Percentiles rank a stretch among this genome's conserved stretches.
Evolutionary conservation across 1,140 invertebrate species (phyloP).

Genomic region (Aphis gossypii): DNA sequence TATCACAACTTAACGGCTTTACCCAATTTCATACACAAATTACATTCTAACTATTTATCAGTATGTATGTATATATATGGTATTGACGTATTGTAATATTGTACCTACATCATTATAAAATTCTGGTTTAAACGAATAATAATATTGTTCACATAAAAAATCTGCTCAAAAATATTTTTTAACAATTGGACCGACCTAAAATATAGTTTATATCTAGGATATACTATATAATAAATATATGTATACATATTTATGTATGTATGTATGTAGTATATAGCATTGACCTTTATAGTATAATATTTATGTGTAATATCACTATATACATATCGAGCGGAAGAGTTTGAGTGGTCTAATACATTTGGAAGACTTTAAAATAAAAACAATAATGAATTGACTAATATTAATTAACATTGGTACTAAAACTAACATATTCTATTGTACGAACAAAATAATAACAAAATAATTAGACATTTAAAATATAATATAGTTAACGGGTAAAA

Average conservation of each 20-base stretch:
- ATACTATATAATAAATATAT: too few relatives aligned
- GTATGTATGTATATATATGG: neutral
- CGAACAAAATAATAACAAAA: conserved; percentile 12
- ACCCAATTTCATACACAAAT: neutral
- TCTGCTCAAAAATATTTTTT: conserved; percentile 9
- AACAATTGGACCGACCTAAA: neutral
- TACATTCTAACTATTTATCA: neutral
- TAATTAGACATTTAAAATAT: conserved; percentile 26
- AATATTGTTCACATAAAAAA: neutral
- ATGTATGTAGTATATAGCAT: neutral
- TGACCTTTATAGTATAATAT: neutral
- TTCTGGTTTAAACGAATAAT: too few relatives aligned
- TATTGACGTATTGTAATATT: neutral
- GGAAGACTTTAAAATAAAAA: conserved; percentile 48
- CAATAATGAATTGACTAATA: conserved; percentile 49
- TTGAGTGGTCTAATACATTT: conserved; percentile 24
- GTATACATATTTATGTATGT: neutral
- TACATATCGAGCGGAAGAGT: conserved; percentile 22
- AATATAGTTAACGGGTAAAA: neutral
- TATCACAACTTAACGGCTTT: neutral
- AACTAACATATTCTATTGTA: conserved; percentile 8
- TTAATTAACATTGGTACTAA: conserved; percentile 46
- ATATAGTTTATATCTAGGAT: neutral
- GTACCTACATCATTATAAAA: neutral
- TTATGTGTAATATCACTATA: neutral